phyloP scores from a whole-genome alignment of 37 sponge, comb jelly and placozoan genomes.

The Lycopodina hypogea region DNA sequence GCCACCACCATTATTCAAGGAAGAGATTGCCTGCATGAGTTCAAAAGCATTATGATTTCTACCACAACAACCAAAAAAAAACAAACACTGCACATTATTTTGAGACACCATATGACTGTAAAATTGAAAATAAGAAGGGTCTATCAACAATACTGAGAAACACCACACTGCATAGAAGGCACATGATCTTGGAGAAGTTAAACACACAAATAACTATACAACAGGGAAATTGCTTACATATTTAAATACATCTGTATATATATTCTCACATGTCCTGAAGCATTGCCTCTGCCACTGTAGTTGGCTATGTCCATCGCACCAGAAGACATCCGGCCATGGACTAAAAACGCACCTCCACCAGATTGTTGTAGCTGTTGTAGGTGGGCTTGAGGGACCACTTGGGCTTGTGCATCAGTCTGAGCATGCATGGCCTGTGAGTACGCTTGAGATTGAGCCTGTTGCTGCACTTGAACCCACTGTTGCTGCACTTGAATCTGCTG shows the following conservation, averaged over 20 bases:
- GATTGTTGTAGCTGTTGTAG: slow-evolving; percentile 7
- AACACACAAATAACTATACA: too few species aligned
- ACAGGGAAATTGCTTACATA: too few species aligned
- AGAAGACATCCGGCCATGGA: not conserved
- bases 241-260: too few species aligned
- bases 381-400: not conserved
- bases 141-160: too few species aligned
- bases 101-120: too few species aligned
- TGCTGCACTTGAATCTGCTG: not conserved
- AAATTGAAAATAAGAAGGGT: too few species aligned
- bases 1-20: slow-evolving; percentile 4
- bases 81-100: too few species aligned
- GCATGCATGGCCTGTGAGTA: not conserved
- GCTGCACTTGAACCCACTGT: not conserved
- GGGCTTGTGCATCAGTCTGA: not conserved
- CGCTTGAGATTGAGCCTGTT: slow-evolving; percentile 6
- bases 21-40: not conserved
- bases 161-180: too few species aligned
- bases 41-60: too few species aligned
- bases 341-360: not conserved
- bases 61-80: too few species aligned
- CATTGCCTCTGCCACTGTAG: not conserved
- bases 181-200: too few species aligned
- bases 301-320: not conserved
- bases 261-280: not conserved